Evolutionary conservation across 2,797 vertebrate species (phyloP).

Genomic region (Enteromius argenteus): DNA sequence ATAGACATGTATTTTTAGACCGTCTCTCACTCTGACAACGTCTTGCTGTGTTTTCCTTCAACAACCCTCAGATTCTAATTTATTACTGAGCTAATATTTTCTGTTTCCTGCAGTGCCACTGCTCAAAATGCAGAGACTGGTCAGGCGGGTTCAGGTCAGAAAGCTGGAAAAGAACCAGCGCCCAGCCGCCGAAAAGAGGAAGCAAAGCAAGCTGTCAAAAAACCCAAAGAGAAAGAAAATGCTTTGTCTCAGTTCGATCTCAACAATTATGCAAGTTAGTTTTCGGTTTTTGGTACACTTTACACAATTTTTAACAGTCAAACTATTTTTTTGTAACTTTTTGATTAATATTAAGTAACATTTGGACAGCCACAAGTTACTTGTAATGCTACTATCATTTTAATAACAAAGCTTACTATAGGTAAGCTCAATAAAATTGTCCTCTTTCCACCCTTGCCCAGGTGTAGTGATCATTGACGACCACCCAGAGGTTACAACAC

Average conservation of each 20-base stretch:
- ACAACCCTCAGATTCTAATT: not conserved
- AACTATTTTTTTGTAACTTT: not conserved
- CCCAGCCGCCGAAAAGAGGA: conserved; percentile 90
- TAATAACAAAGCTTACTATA: not conserved
- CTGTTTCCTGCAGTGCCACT: conserved; percentile 66
- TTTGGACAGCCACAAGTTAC: not conserved
- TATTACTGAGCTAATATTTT: not conserved
- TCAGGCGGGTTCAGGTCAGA: conserved; percentile 74
- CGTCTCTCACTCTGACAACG: not conserved
- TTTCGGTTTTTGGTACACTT: not conserved
- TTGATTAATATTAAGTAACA: not conserved
- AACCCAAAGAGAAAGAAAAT: conserved; percentile 94
- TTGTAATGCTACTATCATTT: not conserved
- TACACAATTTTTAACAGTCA: not conserved
- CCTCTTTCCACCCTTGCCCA: conserved; percentile 61
- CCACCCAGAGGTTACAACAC: conserved; percentile 97
- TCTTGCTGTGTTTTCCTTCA: not conserved
- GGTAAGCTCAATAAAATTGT: not conserved
- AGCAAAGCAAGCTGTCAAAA: conserved; percentile 89
- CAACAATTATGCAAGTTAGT: conserved; percentile 99
- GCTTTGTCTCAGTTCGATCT: conserved; percentile 98
- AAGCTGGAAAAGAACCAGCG: conserved; percentile 83
- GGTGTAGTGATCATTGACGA: conserved; percentile 99
- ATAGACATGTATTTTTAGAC: not conserved
- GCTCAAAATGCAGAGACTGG: conserved; percentile 78